These are phyloP conservation scores for Epinotia brunnichana DNA, from an alignment of 2,888 invertebrate genomes.

Conservation along the genomic window DNA sequence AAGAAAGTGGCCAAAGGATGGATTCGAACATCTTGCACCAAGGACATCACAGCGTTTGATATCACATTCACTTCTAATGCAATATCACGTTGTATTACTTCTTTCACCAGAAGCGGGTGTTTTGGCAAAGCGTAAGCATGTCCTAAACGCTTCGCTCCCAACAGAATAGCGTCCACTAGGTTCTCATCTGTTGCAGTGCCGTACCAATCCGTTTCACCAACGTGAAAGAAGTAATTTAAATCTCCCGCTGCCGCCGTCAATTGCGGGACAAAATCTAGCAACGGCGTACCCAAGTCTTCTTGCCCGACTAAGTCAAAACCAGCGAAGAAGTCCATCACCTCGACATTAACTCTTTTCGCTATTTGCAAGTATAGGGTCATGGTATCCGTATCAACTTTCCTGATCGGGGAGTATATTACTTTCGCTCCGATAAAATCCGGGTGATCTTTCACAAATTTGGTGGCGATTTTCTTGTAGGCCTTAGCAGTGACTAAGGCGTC, in stretches of 20 bases:
- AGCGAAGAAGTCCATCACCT: slow-evolving; percentile 86
- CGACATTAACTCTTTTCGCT: slow-evolving; percentile 68
- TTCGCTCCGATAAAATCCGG: slow-evolving; percentile 87
- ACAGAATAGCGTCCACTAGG: slow-evolving; percentile 89
- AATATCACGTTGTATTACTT: slow-evolving; percentile 84
- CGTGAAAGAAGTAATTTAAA: slow-evolving; percentile 89
- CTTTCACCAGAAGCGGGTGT: slow-evolving; percentile 86
- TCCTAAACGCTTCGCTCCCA: slow-evolving; percentile 90
- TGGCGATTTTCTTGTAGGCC: slow-evolving; percentile 83
- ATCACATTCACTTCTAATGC: slow-evolving; percentile 91
- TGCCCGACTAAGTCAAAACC: slow-evolving; percentile 93
- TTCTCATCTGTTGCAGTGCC: slow-evolving; percentile 87
- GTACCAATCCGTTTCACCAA: slow-evolving; percentile 92
- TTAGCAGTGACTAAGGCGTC: slow-evolving; percentile 82
- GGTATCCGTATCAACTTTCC: slow-evolving; percentile 68
- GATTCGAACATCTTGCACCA: slow-evolving; percentile 89
- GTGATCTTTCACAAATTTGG: slow-evolving; percentile 83
- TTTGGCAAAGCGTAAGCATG: slow-evolving; percentile 90
- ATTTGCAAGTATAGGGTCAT: slow-evolving; percentile 75
- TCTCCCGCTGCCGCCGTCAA: slow-evolving; percentile 76
- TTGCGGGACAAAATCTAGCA: slow-evolving; percentile 84
- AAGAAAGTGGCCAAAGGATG: slow-evolving; percentile 88
- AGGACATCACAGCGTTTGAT: slow-evolving; percentile 89
- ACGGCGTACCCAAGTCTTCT: slow-evolving; percentile 87
- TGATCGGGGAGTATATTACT: slow-evolving; percentile 86